phyloP scores from a whole-genome alignment of 1,140 invertebrate genomes.

The Zaprionus gabonicus region DNA sequence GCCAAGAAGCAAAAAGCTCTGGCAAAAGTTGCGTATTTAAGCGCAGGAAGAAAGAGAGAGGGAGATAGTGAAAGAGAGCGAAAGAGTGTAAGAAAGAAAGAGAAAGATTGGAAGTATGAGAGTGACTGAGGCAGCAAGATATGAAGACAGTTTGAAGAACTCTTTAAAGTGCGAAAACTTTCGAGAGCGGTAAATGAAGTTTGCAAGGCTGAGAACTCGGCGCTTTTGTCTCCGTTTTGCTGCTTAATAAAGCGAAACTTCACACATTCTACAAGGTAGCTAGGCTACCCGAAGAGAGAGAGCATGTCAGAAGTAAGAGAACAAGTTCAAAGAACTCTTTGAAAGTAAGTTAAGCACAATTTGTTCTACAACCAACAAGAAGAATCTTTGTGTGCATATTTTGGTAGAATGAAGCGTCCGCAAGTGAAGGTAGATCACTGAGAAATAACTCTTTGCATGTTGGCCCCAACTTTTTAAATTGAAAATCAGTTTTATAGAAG shows the following conservation, averaged over 20 bases:
- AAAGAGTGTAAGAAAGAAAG: too few relatives aligned
- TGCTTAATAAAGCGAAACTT: background rate
- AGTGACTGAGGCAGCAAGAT: background rate
- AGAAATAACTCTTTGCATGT: too few relatives aligned
- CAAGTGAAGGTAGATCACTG: too few relatives aligned
- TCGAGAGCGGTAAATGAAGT: background rate
- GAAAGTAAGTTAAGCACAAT: background rate
- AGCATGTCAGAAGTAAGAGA: background rate
- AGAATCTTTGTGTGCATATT: too few relatives aligned
- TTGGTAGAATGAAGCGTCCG: too few relatives aligned
- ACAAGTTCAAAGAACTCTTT: background rate
- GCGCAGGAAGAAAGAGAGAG: background rate
- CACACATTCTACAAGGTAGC: background rate
- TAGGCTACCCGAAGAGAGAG: background rate
- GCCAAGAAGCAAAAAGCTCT: background rate
- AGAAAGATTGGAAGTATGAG: too few relatives aligned
- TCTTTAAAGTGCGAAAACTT: background rate
- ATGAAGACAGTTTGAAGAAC: background rate
- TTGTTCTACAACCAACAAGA: background rate
- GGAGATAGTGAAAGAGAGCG: background rate
- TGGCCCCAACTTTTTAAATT: too few relatives aligned
- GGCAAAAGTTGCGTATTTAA: conserved; percentile 6
- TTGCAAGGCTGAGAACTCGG: background rate
- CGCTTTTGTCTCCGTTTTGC: background rate
- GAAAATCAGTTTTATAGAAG: too few relatives aligned